Base-by-base conservation (phyloP, 53 echinoderm and acorn worm species). In the Stichopus horrens region DNA sequence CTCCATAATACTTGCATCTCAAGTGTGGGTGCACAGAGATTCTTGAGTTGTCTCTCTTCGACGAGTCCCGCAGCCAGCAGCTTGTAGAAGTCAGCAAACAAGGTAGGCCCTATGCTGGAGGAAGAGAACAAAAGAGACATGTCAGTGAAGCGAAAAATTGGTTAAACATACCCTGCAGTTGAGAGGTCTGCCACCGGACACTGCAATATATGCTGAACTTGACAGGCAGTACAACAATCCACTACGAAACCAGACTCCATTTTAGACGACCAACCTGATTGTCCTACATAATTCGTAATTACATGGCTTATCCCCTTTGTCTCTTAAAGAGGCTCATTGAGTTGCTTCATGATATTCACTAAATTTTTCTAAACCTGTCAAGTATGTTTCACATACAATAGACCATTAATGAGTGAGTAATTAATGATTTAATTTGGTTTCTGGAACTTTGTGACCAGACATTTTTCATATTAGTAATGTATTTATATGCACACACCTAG, bases 141-240 rank as follows among this genome's bases (percentile, higher is more conserved):
- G 89, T 53, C 79, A 16, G 79, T 66, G 0, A 86, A 83, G 23
- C 16, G 77, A 75, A 52, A 52, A 54, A 83, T 0, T 74, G 11
- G 87, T 90, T 0, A 78, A 90, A 82, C 86, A 92, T 58, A 90
- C 76, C 16, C 22, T 89, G 4, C 53, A 92, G 23, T 51, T 74
- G 5, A 76, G 73, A 67, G 87, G 92, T 5, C 53, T 65, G 8
- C 66, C 73, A 7, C 21, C 77, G 2, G 84, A 89, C 19, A 89
- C 89, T 10, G 76, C 92, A 5, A 77, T 86, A 7, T 77, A 75
- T 22, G 86, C 85, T 21, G 87, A 92, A 65, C 5, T 16, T 13
- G 88, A 88, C 51, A 88, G 91, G 16, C 88, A 92, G 66, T 92
- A 89, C 58, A 92, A 89, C 11, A 73, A 75, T 37, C 76, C 77